Evolutionary conservation across 2,797 vertebrate genomes (phyloP).

Genomic region (Halcyon badia): DNA sequence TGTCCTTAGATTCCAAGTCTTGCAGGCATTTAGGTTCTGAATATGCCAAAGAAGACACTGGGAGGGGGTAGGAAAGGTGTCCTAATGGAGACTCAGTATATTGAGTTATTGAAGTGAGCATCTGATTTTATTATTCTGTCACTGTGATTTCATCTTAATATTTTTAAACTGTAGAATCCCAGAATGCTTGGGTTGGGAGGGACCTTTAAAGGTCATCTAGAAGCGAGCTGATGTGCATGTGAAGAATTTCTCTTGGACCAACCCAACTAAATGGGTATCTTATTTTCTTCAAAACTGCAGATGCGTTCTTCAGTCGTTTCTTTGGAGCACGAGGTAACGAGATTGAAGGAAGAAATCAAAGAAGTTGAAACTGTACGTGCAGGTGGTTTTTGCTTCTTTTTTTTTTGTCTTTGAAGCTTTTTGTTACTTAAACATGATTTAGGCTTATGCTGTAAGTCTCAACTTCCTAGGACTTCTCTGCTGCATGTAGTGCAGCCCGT

Average conservation of each 20-base stretch:
- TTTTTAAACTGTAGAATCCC: rapidly evolving
- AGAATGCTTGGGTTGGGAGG: background rate
- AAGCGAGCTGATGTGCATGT: background rate
- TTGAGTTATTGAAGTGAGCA: background rate
- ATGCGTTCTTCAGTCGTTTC: conserved; percentile 83
- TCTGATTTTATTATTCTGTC: background rate
- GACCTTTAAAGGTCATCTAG: background rate
- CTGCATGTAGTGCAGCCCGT: background rate
- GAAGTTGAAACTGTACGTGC: conserved; percentile 90
- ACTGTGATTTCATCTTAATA: background rate
- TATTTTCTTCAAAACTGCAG: conserved; percentile 69
- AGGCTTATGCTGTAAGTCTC: background rate
- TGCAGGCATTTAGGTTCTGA: background rate
- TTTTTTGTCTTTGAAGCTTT: background rate
- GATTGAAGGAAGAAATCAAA: conserved; percentile 86
- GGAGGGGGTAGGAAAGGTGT: background rate
- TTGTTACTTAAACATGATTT: background rate
- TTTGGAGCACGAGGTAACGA: conserved; percentile 90
- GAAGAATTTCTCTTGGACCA: background rate
- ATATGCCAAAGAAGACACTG: background rate
- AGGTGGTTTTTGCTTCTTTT: background rate
- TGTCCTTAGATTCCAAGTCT: background rate
- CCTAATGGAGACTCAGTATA: background rate
- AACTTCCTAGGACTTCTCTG: background rate
- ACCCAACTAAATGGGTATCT: background rate